Evolutionary conservation across 2,888 invertebrate species (phyloP).

Genomic region (Hololepta plana): DNA sequence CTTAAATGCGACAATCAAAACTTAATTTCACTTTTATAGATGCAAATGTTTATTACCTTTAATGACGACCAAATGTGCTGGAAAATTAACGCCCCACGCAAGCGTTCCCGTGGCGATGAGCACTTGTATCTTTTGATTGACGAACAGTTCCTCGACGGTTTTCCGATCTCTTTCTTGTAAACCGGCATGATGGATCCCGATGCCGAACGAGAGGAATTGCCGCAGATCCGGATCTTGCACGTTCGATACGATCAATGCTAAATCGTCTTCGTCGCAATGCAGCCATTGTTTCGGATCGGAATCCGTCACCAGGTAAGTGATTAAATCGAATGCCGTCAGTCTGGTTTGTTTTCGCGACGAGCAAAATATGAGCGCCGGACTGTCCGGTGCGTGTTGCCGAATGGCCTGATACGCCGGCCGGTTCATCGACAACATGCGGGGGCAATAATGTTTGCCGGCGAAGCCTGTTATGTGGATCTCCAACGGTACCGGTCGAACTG

Average conservation of each 20-base stretch:
- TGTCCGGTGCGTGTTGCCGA: conserved; percentile 73
- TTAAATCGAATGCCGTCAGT: conserved; percentile 88
- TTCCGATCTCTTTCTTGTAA: conserved; percentile 82
- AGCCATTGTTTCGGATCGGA: conserved; percentile 91
- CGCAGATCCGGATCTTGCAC: conserved; percentile 75
- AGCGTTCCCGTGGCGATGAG: conserved; percentile 92
- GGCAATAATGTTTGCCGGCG: conserved; percentile 96
- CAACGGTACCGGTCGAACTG: conserved; percentile 92
- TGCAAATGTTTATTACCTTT: too few species aligned
- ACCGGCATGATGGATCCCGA: conserved; percentile 98
- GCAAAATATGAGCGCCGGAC: conserved; percentile 87
- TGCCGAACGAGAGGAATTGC: conserved; percentile 87
- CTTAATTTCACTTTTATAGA: too few species aligned
- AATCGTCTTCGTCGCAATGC: conserved; percentile 67
- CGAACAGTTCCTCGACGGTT: conserved; percentile 84
- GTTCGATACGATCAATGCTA: conserved; percentile 56
- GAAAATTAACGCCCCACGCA: conserved; percentile 99
- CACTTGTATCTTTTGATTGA: conserved; percentile 89
- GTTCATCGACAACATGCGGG: conserved; percentile 99
- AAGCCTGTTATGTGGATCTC: conserved; percentile 78
- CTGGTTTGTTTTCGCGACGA: conserved; percentile 94
- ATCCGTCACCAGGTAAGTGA: conserved; percentile 77
- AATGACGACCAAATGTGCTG: conserved; percentile 94
- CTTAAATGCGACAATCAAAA: conserved; percentile 8
- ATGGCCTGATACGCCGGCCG: conserved; percentile 95